phyloP scores from a whole-genome alignment of 2,888 invertebrate genomes.

The Ommatoiulus sabulosus region DNA sequence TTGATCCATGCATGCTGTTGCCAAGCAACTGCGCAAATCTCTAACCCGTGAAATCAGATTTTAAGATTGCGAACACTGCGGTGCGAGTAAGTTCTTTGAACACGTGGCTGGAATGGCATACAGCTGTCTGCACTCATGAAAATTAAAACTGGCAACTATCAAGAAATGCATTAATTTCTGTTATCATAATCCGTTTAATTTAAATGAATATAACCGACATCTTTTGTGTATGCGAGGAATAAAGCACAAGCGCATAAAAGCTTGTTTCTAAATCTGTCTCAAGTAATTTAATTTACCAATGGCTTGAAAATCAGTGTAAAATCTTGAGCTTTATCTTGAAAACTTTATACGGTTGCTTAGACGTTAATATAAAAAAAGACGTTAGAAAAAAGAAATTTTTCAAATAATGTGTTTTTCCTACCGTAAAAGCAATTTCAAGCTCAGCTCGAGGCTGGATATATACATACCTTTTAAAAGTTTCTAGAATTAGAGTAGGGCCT shows the following conservation, averaged over 20 bases:
- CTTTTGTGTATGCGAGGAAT: neutral
- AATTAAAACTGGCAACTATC: neutral
- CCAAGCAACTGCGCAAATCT: neutral
- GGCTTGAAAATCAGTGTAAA: neutral
- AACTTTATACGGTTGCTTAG: neutral
- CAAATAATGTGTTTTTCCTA: neutral
- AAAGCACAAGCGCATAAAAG: neutral
- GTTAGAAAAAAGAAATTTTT: neutral
- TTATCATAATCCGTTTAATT: neutral
- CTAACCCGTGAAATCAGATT: neutral
- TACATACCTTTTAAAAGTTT: neutral
- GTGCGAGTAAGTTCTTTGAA: neutral
- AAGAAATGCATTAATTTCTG: neutral
- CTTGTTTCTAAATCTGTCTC: neutral
- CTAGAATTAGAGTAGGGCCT: neutral
- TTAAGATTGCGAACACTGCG: neutral
- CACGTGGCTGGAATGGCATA: neutral
- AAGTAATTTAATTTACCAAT: neutral
- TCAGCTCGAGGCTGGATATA: neutral
- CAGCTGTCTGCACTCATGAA: neutral
- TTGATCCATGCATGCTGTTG: neutral
- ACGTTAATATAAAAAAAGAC: no score
- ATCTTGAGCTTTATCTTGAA: neutral
- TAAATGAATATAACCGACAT: neutral
- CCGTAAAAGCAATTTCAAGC: slow-evolving; percentile 13